phyloP scores from a whole-genome alignment of 1,140 invertebrate species.

The Platyscapa corneri region DNA sequence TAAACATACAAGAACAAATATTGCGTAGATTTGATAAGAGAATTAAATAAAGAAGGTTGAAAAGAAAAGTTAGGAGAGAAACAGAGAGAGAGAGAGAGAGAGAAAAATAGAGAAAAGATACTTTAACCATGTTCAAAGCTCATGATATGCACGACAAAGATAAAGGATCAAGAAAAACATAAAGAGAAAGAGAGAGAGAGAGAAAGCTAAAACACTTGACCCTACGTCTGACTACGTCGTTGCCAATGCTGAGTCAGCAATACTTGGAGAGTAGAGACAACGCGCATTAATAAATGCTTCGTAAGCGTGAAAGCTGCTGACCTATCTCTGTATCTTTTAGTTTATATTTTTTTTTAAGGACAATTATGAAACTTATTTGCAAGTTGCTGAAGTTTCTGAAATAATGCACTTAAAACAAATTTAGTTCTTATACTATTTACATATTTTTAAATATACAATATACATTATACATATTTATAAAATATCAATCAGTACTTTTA shows the following conservation, averaged over 20 bases:
- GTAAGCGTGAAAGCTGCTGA: slow-evolving; percentile 53
- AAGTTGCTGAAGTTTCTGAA: not conserved
- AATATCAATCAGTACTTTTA: too few species aligned
- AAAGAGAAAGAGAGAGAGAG: slow-evolving; percentile 56
- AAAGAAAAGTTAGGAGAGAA: slow-evolving; percentile 34
- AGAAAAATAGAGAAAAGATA: slow-evolving; percentile 33
- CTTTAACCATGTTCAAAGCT: slow-evolving; percentile 9
- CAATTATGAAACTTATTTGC: not conserved
- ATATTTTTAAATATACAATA: too few species aligned
- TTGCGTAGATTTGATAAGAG: not conserved
- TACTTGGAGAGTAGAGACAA: slow-evolving; percentile 53
- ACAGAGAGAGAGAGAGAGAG: too few species aligned
- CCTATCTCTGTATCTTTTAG: slow-evolving; percentile 28
- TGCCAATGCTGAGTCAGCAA: slow-evolving; percentile 64
- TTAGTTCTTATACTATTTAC: too few species aligned
- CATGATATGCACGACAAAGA: slow-evolving; percentile 49
- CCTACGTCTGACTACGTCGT: slow-evolving; percentile 62
- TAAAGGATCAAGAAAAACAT: too few species aligned
- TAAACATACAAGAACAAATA: not conserved
- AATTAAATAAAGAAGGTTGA: not conserved
- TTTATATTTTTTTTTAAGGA: not conserved
- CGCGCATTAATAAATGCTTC: slow-evolving; percentile 67
- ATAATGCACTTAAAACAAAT: too few species aligned
- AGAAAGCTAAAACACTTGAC: slow-evolving; percentile 63
- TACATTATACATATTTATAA: too few species aligned